phyloP scores from a whole-genome alignment of 2,113 vertebrate species.

The Equus quagga region DNA sequence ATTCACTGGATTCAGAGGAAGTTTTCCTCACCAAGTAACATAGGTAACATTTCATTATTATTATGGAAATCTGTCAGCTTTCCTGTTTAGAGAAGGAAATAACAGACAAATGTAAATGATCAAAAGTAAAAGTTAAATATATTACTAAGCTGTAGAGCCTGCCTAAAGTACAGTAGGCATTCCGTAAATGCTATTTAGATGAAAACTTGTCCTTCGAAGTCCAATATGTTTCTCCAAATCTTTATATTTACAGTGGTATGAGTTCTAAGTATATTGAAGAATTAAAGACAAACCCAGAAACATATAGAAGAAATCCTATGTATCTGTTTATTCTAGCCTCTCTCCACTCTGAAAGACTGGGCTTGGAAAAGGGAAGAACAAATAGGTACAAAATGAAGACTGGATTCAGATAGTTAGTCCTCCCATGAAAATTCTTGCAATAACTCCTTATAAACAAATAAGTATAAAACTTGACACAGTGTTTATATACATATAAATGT shows the following conservation, averaged over 20 bases:
- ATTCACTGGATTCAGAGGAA: neutral
- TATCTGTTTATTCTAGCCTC: neutral
- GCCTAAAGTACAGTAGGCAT: neutral
- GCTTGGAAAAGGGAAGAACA: neutral
- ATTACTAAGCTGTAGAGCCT: neutral
- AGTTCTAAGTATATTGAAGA: neutral
- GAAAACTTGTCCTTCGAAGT: neutral
- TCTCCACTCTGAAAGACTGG: neutral
- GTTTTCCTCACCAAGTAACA: neutral
- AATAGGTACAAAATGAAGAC: neutral
- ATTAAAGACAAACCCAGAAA: neutral
- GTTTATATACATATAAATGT: neutral
- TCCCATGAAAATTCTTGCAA: neutral
- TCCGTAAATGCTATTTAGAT: neutral
- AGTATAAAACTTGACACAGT: neutral
- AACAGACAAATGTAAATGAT: neutral
- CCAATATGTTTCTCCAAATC: neutral
- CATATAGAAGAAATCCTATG: neutral
- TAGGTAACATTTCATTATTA: neutral
- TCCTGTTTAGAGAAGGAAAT: conserved; percentile 32
- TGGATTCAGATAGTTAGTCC: neutral
- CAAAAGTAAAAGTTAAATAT: conserved; percentile 21
- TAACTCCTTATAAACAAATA: neutral
- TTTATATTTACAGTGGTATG: neutral
- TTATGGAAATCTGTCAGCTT: neutral